Evolutionary conservation across 2,113 vertebrate genomes (phyloP).

Genomic region (Nyctereutes procyonoides): DNA sequence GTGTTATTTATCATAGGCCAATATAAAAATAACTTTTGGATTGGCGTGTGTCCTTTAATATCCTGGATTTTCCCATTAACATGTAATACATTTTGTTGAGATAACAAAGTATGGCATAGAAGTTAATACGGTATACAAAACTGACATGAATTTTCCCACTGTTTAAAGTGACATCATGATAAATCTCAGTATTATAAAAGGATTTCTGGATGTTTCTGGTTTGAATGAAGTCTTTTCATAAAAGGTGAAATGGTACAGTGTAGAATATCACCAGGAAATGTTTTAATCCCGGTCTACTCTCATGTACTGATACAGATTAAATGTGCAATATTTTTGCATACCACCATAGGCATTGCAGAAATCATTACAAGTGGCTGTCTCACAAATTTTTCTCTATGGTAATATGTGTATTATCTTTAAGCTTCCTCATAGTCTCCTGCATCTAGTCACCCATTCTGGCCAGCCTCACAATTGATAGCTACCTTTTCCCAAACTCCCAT

Average conservation of each 20-base stretch:
- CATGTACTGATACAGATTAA: neutral
- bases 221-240: constrained; percentile 2
- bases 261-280: neutral
- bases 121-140: constrained; percentile 44
- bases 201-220: neutral
- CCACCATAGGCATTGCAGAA: neutral
- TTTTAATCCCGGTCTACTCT: neutral
- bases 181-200: constrained; percentile 47
- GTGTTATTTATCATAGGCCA: neutral
- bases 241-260: constrained; percentile 18
- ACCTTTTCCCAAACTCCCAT: neutral
- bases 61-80: neutral
- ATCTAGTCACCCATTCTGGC: neutral
- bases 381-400: neutral
- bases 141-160: neutral
- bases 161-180: constrained; percentile 10
- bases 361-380: neutral
- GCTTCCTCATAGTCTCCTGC: neutral
- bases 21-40: neutral
- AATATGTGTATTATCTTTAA: neutral
- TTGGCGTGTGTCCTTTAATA: constrained; percentile 26
- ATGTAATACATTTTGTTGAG: neutral
- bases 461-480: neutral
- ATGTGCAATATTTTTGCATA: neutral
- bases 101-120: neutral